phyloP scores from a whole-genome alignment of 2,113 vertebrate species.

The Alexandromys fortis region DNA sequence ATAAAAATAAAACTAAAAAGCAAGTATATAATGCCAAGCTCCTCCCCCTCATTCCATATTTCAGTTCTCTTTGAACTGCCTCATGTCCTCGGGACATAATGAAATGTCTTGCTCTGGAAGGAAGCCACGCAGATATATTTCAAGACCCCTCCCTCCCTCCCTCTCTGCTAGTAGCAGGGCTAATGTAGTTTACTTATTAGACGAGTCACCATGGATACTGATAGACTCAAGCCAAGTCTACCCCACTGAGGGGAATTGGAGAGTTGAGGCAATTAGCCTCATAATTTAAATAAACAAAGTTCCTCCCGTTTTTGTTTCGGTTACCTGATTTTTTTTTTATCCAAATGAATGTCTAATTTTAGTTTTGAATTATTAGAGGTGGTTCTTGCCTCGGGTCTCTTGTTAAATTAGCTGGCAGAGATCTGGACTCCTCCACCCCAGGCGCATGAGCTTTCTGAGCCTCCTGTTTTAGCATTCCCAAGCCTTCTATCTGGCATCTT shows the following conservation, averaged over 20 bases:
- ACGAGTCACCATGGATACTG: conserved; percentile 80
- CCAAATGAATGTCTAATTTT: conserved; percentile 71
- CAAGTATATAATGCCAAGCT: conserved; percentile 53
- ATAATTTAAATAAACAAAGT: conserved; percentile 80
- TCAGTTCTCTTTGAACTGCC: conserved; percentile 73
- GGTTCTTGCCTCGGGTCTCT: conserved; percentile 53
- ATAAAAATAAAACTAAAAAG: conserved; percentile 74
- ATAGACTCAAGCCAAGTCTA: conserved; percentile 74
- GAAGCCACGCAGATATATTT: conserved; percentile 78
- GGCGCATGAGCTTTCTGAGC: conserved; percentile 14
- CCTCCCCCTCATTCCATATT: conserved; percentile 68
- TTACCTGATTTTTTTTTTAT: conserved; percentile 61
- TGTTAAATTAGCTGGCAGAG: conserved; percentile 57
- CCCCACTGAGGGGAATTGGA: conserved; percentile 75
- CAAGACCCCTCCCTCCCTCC: conserved; percentile 69
- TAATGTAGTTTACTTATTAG: conserved; percentile 80
- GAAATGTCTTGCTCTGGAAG: conserved; percentile 75
- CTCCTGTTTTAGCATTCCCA: conserved; percentile 10
- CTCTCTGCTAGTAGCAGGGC: conserved; percentile 70
- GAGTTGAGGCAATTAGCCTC: conserved; percentile 76
- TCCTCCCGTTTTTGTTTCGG: conserved; percentile 63
- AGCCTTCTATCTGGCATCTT: conserved; percentile 32
- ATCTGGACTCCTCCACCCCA: background rate
- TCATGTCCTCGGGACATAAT: conserved; percentile 77
- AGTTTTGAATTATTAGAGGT: conserved; percentile 59